Base-by-base conservation (phyloP, 2,888 invertebrate species). In the Mongoloraphidia duomilia region DNA sequence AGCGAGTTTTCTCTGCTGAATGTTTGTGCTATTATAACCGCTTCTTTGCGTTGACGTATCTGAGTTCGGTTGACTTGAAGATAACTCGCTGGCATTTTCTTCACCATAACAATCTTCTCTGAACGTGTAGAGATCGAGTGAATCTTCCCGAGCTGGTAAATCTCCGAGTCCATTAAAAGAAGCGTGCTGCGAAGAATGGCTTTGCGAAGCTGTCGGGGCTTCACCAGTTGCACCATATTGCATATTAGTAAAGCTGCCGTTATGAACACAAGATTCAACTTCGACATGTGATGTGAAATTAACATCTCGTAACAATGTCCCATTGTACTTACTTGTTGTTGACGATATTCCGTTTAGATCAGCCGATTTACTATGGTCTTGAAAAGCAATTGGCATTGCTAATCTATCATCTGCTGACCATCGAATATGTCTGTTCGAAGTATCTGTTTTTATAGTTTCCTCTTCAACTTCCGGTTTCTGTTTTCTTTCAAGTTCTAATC, bases 401-500 rank as follows among this genome's bases (percentile, higher is more conserved):
- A 72, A 57, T 51, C 71, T 59, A 52, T 64, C 65, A 66, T 72
- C 57, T 54, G 65, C 66, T 10, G 65, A 60, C 73, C 73, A 73
- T 36, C 53, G 50, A 14, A 46, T 46, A 54, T 71, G 71, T 51
- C 69, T 65, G 56, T 68, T 71, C 37, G 63, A 65, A 26, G 67
- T 68, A 62, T 70, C 71, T 55, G 40, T 43, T 47, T 56, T 56
- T 8, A 59, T 53, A 39, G 69, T 68, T 57, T 68, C 69, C 62
- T 76, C 71, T 60, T 83, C 82, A 12, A 42, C n/a, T 53, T 74
- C 73, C 41, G 71, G 70, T 33, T 71, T 69, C 57, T 84, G 82
- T 65, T 88, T 87, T 70, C 85, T 90, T 67, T 92, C 92, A 59
- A 92, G 69, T 55, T 91, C 87, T 55, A 94, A 66, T 53, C 94